Evolutionary conservation across 2,888 invertebrate species (phyloP), one percentile per base, ranked within the genome.

Genomic region (Linnaemya vulpina): DNA sequence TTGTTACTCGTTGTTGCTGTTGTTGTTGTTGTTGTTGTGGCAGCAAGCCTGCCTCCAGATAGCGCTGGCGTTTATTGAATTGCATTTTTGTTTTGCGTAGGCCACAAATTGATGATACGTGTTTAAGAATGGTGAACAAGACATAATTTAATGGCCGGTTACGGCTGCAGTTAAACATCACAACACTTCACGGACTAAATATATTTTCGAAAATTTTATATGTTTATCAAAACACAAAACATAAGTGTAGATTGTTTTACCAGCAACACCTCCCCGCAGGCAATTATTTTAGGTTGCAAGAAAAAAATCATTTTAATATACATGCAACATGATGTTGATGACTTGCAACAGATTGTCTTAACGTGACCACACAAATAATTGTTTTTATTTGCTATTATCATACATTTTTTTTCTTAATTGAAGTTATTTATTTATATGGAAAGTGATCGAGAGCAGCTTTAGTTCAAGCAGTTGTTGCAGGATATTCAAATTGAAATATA

Each of bases 21-120:
- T n/a, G n/a, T n/a, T n/a, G n/a, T n/a, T n/a, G n/a, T n/a, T n/a
- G n/a, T n/a, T n/a, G n/a, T n/a, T n/a, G n/a, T n/a, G n/a, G 30
- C 30, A 62, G 35, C 22, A 63, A 55, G 43, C 63, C 70, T 62
- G 80, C 46, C 58, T 74, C 38, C 22, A 68, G 81, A 81, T 81
- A 81, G 43, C 30, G 68, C 74, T 80, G 74, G 80, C 80, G 74
- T 80, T 80, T 80, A 80, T 80, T 80, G 80, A 80, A 80, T 80
- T 76, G 22, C 5, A 3, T 30, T 30, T 30, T 30, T 30, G 30
- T 65, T 76, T 65, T 74, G 87, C 89, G 89, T 89, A 88, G 89
- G 88, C 86, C 63, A 86, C 84, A 86, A 87, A 87, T 87, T 86
- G 86, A 81, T 86, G 86, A 87, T 84, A 83, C 76, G 65, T 77